These are phyloP conservation scores for Vandiemenella viatica DNA, from an alignment of 2,888 invertebrate species.

Conservation along the genomic window DNA sequence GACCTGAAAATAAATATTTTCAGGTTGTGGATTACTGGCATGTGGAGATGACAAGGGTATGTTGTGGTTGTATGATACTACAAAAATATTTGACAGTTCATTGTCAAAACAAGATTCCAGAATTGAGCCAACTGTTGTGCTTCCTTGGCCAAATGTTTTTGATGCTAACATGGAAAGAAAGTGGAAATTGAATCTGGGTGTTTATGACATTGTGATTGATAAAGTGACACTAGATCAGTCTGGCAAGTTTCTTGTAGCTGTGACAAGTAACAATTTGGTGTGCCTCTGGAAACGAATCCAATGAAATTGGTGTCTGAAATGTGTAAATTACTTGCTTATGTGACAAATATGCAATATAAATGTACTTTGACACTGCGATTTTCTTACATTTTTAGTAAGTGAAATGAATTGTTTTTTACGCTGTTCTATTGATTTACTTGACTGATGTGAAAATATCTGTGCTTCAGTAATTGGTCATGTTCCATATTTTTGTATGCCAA, in stretches of 20 bases:
- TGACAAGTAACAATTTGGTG: slow-evolving; percentile 27
- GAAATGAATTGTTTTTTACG: no score
- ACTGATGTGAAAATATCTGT: no score
- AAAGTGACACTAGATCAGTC: slow-evolving; percentile 21
- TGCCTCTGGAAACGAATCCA: slow-evolving; percentile 24
- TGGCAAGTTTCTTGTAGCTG: slow-evolving; percentile 23
- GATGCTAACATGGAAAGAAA: slow-evolving; percentile 21
- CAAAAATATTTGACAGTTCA: neutral
- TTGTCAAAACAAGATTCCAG: neutral
- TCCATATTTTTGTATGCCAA: no score
- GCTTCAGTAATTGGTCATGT: no score
- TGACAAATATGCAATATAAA: no score
- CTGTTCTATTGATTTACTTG: no score
- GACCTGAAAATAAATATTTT: no score
- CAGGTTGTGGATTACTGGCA: slow-evolving; percentile 22
- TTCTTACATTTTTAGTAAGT: no score
- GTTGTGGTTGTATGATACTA: slow-evolving; percentile 24
- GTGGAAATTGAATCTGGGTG: slow-evolving; percentile 23
- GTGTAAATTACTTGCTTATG: no score
- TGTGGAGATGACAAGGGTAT: slow-evolving; percentile 26
- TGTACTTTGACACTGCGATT: no score
- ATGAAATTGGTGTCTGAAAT: neutral
- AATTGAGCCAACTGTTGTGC: slow-evolving; percentile 17
- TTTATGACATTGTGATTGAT: slow-evolving; percentile 25
- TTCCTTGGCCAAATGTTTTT: slow-evolving; percentile 23